phyloP scores from a whole-genome alignment of 1,140 invertebrate species.

The Drosophila pseudoananassae region DNA sequence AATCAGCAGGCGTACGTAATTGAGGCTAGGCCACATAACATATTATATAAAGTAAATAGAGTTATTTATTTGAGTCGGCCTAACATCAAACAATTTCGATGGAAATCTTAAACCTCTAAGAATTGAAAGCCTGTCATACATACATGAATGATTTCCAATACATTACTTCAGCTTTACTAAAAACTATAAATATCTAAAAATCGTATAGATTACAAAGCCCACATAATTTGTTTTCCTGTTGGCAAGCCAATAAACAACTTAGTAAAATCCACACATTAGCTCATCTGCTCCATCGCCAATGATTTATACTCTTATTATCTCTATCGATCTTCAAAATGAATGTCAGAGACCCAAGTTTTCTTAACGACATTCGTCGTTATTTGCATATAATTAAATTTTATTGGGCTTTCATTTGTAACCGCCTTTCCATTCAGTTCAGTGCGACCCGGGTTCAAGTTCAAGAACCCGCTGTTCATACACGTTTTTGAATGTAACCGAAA shows the following conservation, averaged over 20 bases:
- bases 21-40: conserved; percentile 13
- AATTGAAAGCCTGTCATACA: neutral
- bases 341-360: conserved; percentile 15
- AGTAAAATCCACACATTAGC: conserved; percentile 13
- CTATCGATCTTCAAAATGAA: conserved; percentile 30
- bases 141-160: no score
- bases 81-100: neutral
- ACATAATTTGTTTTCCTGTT: conserved; percentile 8
- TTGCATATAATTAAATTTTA: conserved; percentile 46
- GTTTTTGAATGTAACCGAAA: conserved; percentile 33
- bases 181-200: neutral
- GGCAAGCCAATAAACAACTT: conserved; percentile 11
- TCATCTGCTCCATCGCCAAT: conserved; percentile 6
- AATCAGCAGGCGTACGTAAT: conserved; percentile 31
- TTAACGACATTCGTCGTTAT: conserved; percentile 26
- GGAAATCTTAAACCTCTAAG: neutral
- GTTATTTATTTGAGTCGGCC: neutral
- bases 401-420: conserved; percentile 30
- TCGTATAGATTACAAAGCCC: neutral
- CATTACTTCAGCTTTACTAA: conserved; percentile 1
- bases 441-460: conserved; percentile 23
- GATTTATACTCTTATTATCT: conserved; percentile 36
- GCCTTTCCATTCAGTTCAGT: conserved; percentile 13
- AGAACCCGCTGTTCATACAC: conserved; percentile 35
- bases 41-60: conserved; percentile 2